phyloP scores from a whole-genome alignment of 1,140 invertebrate species.

The Parapsyche elsis region DNA sequence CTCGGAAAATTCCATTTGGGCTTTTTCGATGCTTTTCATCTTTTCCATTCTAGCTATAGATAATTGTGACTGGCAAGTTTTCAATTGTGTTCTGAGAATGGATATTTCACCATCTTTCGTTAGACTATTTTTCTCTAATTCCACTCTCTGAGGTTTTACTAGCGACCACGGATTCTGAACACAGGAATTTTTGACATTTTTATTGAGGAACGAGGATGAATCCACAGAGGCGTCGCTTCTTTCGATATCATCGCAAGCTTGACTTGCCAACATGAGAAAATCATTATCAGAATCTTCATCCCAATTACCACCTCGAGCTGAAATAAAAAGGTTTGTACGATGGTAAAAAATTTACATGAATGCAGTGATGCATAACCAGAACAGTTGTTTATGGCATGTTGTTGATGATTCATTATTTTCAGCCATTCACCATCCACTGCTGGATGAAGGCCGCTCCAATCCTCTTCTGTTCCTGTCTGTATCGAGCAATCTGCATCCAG shows the following conservation, averaged over 20 bases:
- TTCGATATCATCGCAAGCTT: slow-evolving; percentile 63
- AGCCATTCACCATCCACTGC: too few relatives aligned
- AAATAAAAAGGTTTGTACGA: background rate
- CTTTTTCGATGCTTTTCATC: slow-evolving; percentile 62
- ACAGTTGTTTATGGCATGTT: too few relatives aligned
- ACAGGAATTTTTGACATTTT: too few relatives aligned
- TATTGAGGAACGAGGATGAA: slow-evolving; percentile 49
- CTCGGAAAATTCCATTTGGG: slow-evolving; percentile 62
- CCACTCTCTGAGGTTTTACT: background rate
- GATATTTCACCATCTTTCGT: slow-evolving; percentile 65
- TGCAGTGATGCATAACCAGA: too few relatives aligned
- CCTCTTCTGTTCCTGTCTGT: too few relatives aligned
- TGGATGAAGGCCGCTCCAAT: too few relatives aligned
- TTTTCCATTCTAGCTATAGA: slow-evolving; percentile 63
- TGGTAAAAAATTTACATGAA: too few relatives aligned
- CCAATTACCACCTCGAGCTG: slow-evolving; percentile 57
- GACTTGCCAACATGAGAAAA: slow-evolving; percentile 63
- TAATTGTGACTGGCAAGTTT: slow-evolving; percentile 60
- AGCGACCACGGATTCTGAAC: too few relatives aligned
- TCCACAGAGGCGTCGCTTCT: slow-evolving; percentile 58
- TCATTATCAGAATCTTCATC: slow-evolving; percentile 64
- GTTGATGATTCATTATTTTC: too few relatives aligned
- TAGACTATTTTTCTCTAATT: slow-evolving; percentile 50
- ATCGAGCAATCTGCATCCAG: too few relatives aligned
- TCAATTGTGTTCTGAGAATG: slow-evolving; percentile 63